Evolutionary conservation across 37 sponge, comb jelly and placozoan genomes (phyloP), one percentile per base, ranked within the genome.

Genomic region (Tethya wilhelma): DNA sequence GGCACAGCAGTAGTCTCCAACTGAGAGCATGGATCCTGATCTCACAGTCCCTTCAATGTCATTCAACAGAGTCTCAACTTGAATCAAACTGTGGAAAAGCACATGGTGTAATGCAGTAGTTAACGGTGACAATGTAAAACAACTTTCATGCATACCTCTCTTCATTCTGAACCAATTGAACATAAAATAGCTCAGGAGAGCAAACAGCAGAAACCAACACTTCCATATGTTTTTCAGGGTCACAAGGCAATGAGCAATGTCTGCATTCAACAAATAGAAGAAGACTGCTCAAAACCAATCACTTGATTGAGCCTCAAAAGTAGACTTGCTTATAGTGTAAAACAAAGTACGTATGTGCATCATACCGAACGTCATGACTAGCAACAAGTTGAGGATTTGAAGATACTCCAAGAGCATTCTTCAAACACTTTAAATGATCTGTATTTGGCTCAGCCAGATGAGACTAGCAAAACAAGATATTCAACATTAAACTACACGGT

Each of bases 151-250:
- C 44, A 67, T 56, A 87, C 88, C 53, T 31, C 11, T 25, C 9
- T 6, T 74, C 38, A 49, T 29, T n/a, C 57, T 74, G 59, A n/a
- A 59, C 43, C 23, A 75, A 58, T 56, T 90, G 91, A n/a, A 81
- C 77, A 49, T 90, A 90, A 23, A 90, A 85, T 1, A 70, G 82
- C 38, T 55, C 19, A 4, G 75, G 82, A 31, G 86, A 81, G 30
- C 45, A 56, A 20, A 90, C 71, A 60, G 91, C 86, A 29, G 91
- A 64, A 23, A 81, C 64, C 38, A 41, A 41, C 49, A 81, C 82
- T 4, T 72, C 64, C 11, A 60, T 19, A 1, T 28, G 7, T 23
- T 58, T 22, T n/a, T 34, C 71, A 12, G 32, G 22, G 0, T 38
- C n/a, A n/a, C n/a, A n/a, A n/a, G n/a, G 5, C 53, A 81, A 62